These are phyloP conservation scores for Hylia prasina DNA, from an alignment of 2,113 vertebrate species.

Conservation along the genomic window DNA sequence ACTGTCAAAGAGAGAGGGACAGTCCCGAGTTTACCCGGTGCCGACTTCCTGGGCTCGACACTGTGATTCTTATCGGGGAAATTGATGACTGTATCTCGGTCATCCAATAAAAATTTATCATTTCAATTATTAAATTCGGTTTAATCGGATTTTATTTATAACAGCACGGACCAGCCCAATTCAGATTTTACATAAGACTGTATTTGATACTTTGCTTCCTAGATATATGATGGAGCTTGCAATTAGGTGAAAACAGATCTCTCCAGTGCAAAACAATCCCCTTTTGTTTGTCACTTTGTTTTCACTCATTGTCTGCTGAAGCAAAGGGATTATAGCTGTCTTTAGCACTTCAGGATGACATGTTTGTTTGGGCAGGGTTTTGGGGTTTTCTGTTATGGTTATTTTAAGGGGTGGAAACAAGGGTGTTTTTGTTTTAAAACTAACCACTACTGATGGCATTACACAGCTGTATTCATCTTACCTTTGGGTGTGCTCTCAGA, in stretches of 20 bases:
- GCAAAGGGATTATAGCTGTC: neutral
- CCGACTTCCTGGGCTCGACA: too few species aligned
- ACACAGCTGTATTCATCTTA: constrained; percentile 28
- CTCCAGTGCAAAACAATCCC: neutral
- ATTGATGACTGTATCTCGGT: too few species aligned
- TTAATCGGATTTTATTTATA: too few species aligned
- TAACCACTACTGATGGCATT: neutral
- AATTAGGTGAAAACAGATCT: neutral
- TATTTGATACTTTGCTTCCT: neutral
- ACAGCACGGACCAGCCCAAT: neutral
- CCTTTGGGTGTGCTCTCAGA: constrained; percentile 72
- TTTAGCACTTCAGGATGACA: neutral
- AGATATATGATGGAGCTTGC: neutral
- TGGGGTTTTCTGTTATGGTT: fast-evolving
- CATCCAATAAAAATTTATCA: too few species aligned
- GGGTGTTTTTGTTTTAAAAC: neutral
- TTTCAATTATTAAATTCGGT: too few species aligned
- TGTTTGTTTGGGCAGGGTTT: neutral
- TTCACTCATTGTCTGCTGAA: neutral
- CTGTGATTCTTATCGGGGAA: too few species aligned
- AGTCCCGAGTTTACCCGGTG: too few species aligned
- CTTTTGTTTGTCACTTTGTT: neutral
- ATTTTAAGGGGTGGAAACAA: fast-evolving
- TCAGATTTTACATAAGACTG: neutral
- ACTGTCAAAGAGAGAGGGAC: too few species aligned